Conservation (phyloP, 2,113 vertebrate genomes). For the Ailurus styani region DNA sequence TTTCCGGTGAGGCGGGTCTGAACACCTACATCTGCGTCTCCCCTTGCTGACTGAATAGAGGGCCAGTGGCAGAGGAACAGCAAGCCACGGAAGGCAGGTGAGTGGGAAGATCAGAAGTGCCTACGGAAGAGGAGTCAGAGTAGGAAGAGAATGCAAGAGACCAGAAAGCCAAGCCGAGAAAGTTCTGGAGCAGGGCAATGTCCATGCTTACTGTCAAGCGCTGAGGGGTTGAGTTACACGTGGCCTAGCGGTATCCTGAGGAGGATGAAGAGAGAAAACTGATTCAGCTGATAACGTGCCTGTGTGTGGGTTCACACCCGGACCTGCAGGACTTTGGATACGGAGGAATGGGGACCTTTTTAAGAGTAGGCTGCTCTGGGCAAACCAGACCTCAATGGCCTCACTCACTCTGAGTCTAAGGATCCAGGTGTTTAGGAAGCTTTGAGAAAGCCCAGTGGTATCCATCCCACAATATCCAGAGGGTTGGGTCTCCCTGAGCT, state of each 20-base stretch:
- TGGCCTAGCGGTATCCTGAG: not conserved
- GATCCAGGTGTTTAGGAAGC: not conserved
- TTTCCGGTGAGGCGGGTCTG: not conserved
- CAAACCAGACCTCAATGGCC: not conserved
- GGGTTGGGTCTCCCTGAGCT: not conserved
- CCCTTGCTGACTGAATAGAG: no score
- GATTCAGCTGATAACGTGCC: accelerated
- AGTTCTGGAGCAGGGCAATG: not conserved
- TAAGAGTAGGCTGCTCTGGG: not conserved
- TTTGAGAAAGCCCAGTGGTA: not conserved
- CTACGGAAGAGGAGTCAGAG: not conserved
- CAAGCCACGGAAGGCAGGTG: not conserved
- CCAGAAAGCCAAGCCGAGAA: not conserved
- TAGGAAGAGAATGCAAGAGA: not conserved
- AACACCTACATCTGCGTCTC: no score
- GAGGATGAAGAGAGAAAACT: not conserved
- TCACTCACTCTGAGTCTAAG: not conserved
- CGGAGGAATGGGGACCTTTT: not conserved
- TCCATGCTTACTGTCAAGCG: accelerated
- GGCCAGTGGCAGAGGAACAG: not conserved
- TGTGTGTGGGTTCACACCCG: not conserved
- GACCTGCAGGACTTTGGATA: not conserved
- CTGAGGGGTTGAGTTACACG: not conserved
- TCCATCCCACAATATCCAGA: not conserved
- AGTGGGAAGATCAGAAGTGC: not conserved